Conservation (phyloP, 2,888 invertebrate species). For the Drosophila lacicola region DNA sequence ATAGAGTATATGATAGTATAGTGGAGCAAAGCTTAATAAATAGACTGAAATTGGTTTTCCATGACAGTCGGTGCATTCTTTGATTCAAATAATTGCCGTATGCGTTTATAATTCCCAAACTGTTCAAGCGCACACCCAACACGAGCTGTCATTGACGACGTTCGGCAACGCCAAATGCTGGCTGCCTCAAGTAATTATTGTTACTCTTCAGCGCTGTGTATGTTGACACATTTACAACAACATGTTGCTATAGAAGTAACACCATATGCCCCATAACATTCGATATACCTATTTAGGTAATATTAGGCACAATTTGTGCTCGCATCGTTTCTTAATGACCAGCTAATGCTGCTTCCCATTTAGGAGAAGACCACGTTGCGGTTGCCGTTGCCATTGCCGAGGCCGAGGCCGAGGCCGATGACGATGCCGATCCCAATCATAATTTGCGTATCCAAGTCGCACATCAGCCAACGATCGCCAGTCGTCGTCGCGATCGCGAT, state of each 20-base stretch:
- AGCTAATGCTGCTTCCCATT: constrained; percentile 52
- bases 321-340: constrained; percentile 49
- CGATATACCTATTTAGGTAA: constrained; percentile 33
- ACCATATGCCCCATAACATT: not conserved
- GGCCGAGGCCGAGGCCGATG: constrained; percentile 29
- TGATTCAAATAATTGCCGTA: not conserved
- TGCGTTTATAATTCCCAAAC: not conserved
- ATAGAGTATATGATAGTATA: too few relatives aligned
- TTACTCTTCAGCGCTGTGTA: not conserved
- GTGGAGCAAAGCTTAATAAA: too few relatives aligned
- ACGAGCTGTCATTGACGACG: not conserved
- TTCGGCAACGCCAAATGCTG: not conserved
- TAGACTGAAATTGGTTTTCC: too few relatives aligned
- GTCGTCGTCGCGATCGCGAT: constrained; percentile 21
- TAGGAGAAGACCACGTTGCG: constrained; percentile 8
- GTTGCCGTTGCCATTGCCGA: not conserved
- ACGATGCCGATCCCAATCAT: constrained; percentile 51
- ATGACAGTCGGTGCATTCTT: too few relatives aligned
- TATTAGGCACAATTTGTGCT: constrained; percentile 51
- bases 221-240: constrained; percentile 1
- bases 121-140: not conserved
- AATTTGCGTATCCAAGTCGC: constrained; percentile 53
- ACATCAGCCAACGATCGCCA: constrained; percentile 1
- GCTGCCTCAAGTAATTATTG: not conserved
- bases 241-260: not conserved